Evolutionary conservation across 1,140 invertebrate genomes (phyloP), one percentile per base, ranked within the genome.

Genomic region (Sogatella furcifera): DNA sequence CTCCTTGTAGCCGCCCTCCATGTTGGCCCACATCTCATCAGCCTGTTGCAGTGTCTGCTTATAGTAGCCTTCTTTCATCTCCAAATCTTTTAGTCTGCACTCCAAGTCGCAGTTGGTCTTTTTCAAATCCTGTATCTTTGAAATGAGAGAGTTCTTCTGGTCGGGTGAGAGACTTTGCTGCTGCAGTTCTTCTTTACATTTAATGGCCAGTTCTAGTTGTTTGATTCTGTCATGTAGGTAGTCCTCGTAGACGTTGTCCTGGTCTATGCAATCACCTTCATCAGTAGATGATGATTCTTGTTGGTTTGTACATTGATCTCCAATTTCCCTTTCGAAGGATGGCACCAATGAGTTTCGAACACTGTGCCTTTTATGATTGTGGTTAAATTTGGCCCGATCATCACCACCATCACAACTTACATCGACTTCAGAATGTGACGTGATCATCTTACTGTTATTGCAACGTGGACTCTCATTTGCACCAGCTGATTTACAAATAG

Each of bases 41-140:
- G 85, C 85, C 59, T 86, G 79, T 64, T 84, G 81, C 64, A 90
- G 73, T 55, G 86, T 88, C 65, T 84, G 83, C 67, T 85, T 76
- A 63, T 88, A 88, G 0, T 84, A 80, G 5, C 78, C 75, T 67
- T 88, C 84, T 55, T 70, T 70, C 11, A 67, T 38, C 61, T 72
- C 69, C 8, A 71, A 61, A 43, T 70, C 69, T 57, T 67, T 68
- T 2, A 73, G 69, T 55, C 62, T 62, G 34, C 64, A 66, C 15
- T 68, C 63, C 34, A 68, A 62, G n/a, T 67, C 65, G 62, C 57
- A 59, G 28, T 63, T 53, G 28, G 14, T 38, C 22, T 15, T 55
- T 14, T 60, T 41, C 21, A 43, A 34, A 42, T 22, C 34, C 52
- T 43, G 15, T 46, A 60, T 13, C 34, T 15, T 34, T 1, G 15